Base-by-base conservation (phyloP, 2,797 vertebrate genomes). In the Acestrorhynchus altus region DNA sequence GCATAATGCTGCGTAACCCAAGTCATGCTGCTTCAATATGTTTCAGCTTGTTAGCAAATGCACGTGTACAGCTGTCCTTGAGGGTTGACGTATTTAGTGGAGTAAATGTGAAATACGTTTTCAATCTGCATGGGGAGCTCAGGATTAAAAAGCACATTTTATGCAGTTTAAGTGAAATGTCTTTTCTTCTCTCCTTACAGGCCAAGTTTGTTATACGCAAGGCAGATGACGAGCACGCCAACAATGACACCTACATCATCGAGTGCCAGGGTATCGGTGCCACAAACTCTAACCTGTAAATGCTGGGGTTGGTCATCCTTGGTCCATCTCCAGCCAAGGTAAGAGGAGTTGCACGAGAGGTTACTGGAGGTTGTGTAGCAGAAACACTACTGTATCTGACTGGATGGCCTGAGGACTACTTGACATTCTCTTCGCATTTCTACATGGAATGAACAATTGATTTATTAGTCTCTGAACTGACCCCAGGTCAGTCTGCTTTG, bases 171-270 rank as follows among this genome's bases (percentile, higher is more conserved):
- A n/a, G n/a, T n/a, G n/a, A n/a, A 35, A 35, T 6, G 6, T 35
- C 6, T 9, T 39, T 40, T 1, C 5, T 40, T 28, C 12, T 70
- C 42, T 64, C 8, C 2, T 90, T 94, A 59, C 89, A 99, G 98
- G 97, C 96, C 8, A 98, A 95, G 86, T 99, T 99, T 88, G 95
- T 92, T 0, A 93, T 98, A 82, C 94, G 90, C 51, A 98, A 97
- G 78, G 93, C 89, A 12, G 95, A 95, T 64, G 96, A 97, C 0
- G 94, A 95, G 46, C 92, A 90, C 49, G 88, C 92, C 49, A 89
- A 86, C 84, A 92, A 88, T 51, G 93, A 95, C 9, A 90, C 92
- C 77, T 95, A 92, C 81, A 91, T 98, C 85, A 96, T 99, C 54
- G 96, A 99, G 83, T 99, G 98, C 90, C 94, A 96, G 84, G 98